These are phyloP conservation scores for Halocynthia aurantium DNA, from an alignment of 23 tunicate species.

Conservation along the genomic window DNA sequence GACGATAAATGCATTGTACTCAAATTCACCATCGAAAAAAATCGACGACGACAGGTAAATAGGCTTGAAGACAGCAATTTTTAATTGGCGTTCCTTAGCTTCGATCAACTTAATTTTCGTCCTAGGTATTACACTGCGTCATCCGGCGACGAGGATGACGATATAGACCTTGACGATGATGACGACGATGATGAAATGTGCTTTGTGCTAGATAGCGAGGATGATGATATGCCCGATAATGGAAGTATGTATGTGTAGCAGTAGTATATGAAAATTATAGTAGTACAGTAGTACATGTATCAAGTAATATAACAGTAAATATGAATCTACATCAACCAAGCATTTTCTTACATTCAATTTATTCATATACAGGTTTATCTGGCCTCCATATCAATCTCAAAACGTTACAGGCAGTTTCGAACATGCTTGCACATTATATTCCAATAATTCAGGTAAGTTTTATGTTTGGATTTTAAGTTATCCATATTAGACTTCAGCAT, in stretches of 20 bases:
- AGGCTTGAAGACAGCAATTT: no score
- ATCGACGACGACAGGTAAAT: no score
- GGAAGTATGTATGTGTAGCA: conserved; percentile 2
- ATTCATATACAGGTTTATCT: conserved; percentile 48
- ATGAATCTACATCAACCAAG: no score
- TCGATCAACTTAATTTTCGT: not conserved
- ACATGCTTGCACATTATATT: conserved; percentile 85
- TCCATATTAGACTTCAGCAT: no score
- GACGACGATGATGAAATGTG: conserved; percentile 88
- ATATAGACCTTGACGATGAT: conserved; percentile 42
- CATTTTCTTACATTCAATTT: not conserved
- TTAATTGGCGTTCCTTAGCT: no score
- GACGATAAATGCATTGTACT: no score
- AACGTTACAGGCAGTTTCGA: conserved; percentile 86
- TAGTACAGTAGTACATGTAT: not conserved
- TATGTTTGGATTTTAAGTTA: not conserved
- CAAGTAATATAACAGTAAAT: no score
- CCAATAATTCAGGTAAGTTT: conserved; percentile 81
- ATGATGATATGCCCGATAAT: conserved; percentile 9
- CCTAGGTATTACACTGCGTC: conserved; percentile 78
- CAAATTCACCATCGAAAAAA: no score
- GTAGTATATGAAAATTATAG: not conserved
- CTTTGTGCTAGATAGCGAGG: conserved; percentile 58
- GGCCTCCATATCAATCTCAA: conserved; percentile 80
- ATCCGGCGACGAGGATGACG: conserved; percentile 67